Evolutionary conservation across 2,888 invertebrate genomes (phyloP), one percentile per base, ranked within the genome.

Genomic region (Trypoxylon attenuatum): DNA sequence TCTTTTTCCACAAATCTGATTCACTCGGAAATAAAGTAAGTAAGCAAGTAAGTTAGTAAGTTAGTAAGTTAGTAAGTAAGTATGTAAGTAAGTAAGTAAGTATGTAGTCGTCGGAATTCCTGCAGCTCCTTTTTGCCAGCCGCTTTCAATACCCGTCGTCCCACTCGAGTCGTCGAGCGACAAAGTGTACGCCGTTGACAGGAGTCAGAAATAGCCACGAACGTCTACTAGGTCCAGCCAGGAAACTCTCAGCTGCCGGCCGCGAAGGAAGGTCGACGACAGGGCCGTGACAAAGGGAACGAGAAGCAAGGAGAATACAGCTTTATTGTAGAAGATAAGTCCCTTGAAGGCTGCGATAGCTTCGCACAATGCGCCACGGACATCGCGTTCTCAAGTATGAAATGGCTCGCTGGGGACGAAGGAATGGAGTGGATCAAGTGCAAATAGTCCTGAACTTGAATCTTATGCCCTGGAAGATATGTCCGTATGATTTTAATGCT

Each of bases 141-240:
- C 29, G 38, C 47, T 59, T 29, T 57, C 33, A 19, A 43, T 51
- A 15, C 5, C 19, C 29, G n/a, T n/a, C 13, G 1, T 15, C 18
- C 10, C 18, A 45, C 38, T 45, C 18, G 27, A n/a, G 38, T 50
- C 18, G 39, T 50, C 50, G 47, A 38, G 42, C 39, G 15, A 25
- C 51, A n/a, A n/a, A n/a, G n/a, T 62, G 64, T 56, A 51, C 59
- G 57, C 52, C 60, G 66, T 64, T 62, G 70, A 71, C 66, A 64
- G 51, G 64, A 61, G 54, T 68, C 74, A 68, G 61, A 77, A 78
- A 79, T 75, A 78, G 61, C 68, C 54, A 39, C 51, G 22, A 51
- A 43, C 27, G 39, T n/a, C n/a, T n/a, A 33, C 29, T 21, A 23
- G 29, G 45, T 33, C 27, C 54, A 65, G 19, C 50, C 49, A 56